Percentiles rank a stretch among this genome's conserved stretches.
Conservation (phyloP, 2,888 invertebrate species). For the Conchocele bisecta region DNA sequence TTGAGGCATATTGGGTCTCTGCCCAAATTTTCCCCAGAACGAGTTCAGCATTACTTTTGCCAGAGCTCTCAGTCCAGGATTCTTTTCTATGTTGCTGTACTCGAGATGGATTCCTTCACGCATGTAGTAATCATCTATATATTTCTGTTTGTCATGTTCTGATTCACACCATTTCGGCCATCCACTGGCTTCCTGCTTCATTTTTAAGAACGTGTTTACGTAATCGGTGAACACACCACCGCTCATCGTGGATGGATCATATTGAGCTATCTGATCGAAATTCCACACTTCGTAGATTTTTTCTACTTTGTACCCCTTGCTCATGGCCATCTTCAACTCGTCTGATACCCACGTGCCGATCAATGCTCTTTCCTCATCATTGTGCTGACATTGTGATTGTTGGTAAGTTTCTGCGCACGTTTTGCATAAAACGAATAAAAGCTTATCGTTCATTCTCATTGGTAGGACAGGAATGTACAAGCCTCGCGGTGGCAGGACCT, state of each 20-base stretch:
- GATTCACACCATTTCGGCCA: constrained; percentile 60
- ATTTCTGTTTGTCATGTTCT: constrained; percentile 55
- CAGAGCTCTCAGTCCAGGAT: constrained; percentile 27
- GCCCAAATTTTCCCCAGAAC: constrained; percentile 35
- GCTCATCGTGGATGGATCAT: constrained; percentile 36
- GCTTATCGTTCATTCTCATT: constrained; percentile 63
- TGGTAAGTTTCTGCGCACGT: constrained; percentile 39
- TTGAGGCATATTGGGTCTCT: constrained; percentile 26
- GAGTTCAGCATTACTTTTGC: constrained; percentile 33
- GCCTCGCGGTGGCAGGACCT: constrained; percentile 63
- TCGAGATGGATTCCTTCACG: constrained; percentile 24
- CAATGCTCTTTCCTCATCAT: constrained; percentile 58
- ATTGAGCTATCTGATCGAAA: constrained; percentile 61
- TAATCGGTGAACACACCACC: constrained; percentile 74
- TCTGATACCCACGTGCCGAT: constrained; percentile 77
- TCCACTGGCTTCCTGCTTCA: constrained; percentile 68
- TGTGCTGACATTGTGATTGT: constrained; percentile 13
- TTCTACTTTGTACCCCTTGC: constrained; percentile 71
- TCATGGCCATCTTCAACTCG: constrained; percentile 75
- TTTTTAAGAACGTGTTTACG: constrained; percentile 66
- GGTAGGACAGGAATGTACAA: constrained; percentile 77
- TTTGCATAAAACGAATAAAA: constrained; percentile 81
- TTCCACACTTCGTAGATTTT: constrained; percentile 78
- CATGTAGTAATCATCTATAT: constrained; percentile 51
- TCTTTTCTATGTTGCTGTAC: constrained; percentile 22